Evolutionary conservation across 2,113 vertebrate species (phyloP), one percentile per base, ranked within the genome.

Genomic region (Psephotus haematonotus): DNA sequence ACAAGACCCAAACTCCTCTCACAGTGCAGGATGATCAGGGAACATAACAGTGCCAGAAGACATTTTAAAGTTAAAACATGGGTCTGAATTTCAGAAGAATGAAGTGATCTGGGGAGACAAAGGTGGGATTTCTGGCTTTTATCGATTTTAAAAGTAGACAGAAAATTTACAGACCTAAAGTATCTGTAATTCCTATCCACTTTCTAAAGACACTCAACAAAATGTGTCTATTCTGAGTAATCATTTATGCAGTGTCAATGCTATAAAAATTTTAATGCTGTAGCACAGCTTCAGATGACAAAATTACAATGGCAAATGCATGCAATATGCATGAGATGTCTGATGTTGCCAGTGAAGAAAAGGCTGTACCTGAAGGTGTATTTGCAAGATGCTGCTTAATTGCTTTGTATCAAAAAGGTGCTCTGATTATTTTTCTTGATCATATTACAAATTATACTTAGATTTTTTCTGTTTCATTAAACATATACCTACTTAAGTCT

Each of bases 261-360:
- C 77, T 85, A 64, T 64, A 87, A 92, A 93, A 95, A 86, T 63
- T 6, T 2, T 59, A 93, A 86, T 0, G 1, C 55, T 31, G 47
- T 60, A 57, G 86, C 65, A 88, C 14, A 50, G 68, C 83, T 95
- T 92, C 57, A 71, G 62, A 68, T 49, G 52, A 84, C 80, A 91
- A 92, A 84, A 92, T 79, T 86, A 87, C 74, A 89, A 86, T 75
- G 53, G 53, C 79, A 92, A 90, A 92, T 22, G 44, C 52, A 39
- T 13, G 37, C 63, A 69, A 22, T 77, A 94, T 18, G 53, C 33
- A 55, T 2, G 33, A 80, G 23, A 75, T 64, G 64, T 49, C 59
- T 79, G 68, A 85, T 1, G 4, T 2, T 76, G 63, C 27, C 39
- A 57, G 44, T 29, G 67, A 84, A 87, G 70, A 83, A 92, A 94